phyloP scores from a whole-genome alignment of 2,888 invertebrate genomes.

The Scelioninae gen. 2 region DNA sequence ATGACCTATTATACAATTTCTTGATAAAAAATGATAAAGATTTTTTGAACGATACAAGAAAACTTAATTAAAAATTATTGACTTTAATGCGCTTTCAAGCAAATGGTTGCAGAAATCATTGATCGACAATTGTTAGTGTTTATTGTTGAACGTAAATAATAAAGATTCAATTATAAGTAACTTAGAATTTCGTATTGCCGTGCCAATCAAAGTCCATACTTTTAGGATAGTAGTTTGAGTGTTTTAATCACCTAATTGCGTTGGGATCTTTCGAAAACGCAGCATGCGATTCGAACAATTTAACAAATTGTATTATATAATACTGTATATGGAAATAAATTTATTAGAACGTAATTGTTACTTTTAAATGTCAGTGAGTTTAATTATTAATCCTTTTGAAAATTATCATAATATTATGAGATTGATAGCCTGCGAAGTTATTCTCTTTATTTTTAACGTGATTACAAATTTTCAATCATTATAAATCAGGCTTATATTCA shows the following conservation, averaged over 20 bases:
- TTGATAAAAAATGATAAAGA: conserved; percentile 5
- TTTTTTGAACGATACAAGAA: background rate
- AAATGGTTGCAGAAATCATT: background rate
- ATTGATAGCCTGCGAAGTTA: too few species aligned
- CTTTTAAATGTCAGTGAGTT: too few species aligned
- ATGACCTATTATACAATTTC: conserved; percentile 16
- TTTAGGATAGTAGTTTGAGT: conserved; percentile 4
- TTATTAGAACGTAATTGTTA: background rate
- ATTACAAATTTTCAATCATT: too few species aligned
- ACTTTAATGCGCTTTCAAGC: conserved; percentile 1
- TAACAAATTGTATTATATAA: background rate
- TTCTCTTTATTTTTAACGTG: too few species aligned
- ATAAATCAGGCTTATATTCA: too few species aligned
- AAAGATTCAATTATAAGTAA: background rate
- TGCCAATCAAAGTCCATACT: background rate
- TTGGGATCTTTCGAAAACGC: background rate
- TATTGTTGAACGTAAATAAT: background rate
- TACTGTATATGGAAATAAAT: conserved; percentile 13
- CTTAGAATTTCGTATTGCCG: background rate
- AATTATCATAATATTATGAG: too few species aligned
- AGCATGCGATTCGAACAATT: conserved; percentile 13
- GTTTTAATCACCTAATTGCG: conserved; percentile 17
- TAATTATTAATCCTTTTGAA: too few species aligned
- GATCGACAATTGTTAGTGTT: background rate
- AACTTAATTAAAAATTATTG: conserved; percentile 3